A percentile compares a stretch with the other conserved stretches of the same genome.
phyloP scores from a whole-genome alignment of 2,113 vertebrate genomes.

The Gulo gulo region DNA sequence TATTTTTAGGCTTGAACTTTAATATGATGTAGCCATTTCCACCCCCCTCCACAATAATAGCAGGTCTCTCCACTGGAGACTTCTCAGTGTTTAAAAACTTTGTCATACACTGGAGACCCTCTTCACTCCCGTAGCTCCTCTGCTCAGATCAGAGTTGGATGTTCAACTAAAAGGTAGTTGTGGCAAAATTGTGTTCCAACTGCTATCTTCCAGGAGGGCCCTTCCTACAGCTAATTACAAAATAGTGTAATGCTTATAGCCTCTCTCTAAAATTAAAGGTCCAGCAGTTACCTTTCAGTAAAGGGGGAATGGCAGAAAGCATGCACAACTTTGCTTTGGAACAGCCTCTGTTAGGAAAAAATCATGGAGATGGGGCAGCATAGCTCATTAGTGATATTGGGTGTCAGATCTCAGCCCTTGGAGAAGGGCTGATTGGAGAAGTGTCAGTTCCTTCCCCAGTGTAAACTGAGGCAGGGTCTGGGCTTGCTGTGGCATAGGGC shows the following conservation, averaged over 20 bases:
- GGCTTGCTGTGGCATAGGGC: accelerated
- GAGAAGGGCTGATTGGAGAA: not conserved
- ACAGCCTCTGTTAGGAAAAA: not conserved
- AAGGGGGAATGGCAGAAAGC: not conserved
- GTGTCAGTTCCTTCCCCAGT: not conserved
- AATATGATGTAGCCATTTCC: not conserved
- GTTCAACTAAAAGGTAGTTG: not conserved
- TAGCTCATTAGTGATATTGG: not conserved
- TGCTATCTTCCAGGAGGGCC: not conserved
- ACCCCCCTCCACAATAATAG: not conserved
- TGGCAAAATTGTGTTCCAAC: not conserved
- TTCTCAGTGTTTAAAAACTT: not conserved
- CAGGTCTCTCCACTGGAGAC: not conserved
- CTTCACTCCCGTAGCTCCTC: not conserved
- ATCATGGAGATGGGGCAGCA: not conserved
- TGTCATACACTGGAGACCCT: not conserved
- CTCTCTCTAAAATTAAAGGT: not conserved
- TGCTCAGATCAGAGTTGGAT: not conserved
- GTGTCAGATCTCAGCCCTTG: not conserved
- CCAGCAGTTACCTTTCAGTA: not conserved
- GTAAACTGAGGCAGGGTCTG: not conserved
- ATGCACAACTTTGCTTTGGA: no score
- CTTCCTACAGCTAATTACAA: not conserved
- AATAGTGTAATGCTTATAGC: not conserved
- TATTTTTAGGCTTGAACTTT: not conserved